phyloP scores from a whole-genome alignment of 1,140 invertebrate genomes.

The Lepidurus packardi region DNA sequence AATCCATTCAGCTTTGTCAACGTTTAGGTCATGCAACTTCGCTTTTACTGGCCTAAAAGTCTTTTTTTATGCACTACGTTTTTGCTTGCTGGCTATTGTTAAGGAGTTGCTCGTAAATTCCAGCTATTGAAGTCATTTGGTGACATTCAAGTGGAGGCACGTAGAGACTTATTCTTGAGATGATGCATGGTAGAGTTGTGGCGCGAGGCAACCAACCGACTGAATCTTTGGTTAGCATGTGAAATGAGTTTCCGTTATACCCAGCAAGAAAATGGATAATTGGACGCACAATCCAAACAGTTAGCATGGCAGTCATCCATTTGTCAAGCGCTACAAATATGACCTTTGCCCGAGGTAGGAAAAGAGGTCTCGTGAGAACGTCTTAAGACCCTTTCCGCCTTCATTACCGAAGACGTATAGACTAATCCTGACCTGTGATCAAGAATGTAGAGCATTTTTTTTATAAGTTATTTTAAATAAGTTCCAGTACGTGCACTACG shows the following conservation, averaged over 20 bases:
- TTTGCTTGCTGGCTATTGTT: not conserved
- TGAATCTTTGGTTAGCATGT: constrained; percentile 18
- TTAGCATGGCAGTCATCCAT: not conserved
- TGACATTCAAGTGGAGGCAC: not conserved
- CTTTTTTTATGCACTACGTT: not conserved
- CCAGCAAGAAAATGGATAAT: not conserved
- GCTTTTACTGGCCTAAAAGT: not conserved
- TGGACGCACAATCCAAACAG: not conserved
- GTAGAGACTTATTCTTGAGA: not conserved
- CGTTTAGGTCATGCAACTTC: not conserved
- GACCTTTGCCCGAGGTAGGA: no score
- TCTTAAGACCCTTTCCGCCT: no score
- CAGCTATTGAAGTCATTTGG: not conserved
- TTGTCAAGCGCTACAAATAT: not conserved
- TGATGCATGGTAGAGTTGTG: not conserved
- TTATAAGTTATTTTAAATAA: no score
- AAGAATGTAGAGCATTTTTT: no score
- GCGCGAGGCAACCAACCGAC: not conserved
- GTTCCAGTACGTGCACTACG: no score
- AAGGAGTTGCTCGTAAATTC: not conserved
- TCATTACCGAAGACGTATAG: no score
- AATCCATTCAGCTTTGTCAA: not conserved
- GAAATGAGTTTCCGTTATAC: not conserved
- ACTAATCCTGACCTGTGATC: no score
- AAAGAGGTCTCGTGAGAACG: no score